Conservation (phyloP, 2,113 vertebrate genomes). For the Mobula hypostoma region DNA sequence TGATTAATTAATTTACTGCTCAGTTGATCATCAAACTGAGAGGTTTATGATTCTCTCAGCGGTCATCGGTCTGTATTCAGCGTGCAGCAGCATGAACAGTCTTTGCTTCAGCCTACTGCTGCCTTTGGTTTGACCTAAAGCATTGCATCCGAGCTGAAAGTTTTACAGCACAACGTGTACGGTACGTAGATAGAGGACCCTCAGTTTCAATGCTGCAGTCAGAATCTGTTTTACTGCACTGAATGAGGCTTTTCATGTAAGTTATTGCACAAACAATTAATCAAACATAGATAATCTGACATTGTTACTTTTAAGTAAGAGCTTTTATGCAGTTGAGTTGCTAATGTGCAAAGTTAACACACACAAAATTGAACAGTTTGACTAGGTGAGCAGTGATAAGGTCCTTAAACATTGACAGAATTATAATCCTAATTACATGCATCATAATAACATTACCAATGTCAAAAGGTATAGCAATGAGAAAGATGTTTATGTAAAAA, state of each 20-base stretch:
- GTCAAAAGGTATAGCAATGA: not conserved
- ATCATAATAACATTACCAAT: conserved; percentile 5
- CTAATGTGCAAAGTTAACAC: conserved; percentile 2
- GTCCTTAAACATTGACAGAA: not conserved
- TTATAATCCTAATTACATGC: not conserved
- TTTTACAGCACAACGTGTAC: conserved; percentile 42
- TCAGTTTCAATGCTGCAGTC: not conserved
- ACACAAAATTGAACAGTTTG: not conserved
- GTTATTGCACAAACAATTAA: conserved; percentile 42
- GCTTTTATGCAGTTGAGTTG: not conserved
- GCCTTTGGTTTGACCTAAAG: conserved; percentile 80
- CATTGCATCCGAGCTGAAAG: conserved; percentile 46
- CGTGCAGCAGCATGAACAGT: conserved; percentile 56
- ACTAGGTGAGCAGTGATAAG: not conserved
- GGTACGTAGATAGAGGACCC: conserved; percentile 37
- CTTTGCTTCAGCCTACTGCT: conserved; percentile 56
- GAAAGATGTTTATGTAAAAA: conserved; percentile 28
- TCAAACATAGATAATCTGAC: conserved; percentile 43
- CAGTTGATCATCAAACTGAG: conserved; percentile 92
- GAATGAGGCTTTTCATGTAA: conserved; percentile 41
- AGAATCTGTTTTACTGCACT: not conserved
- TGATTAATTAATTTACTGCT: conserved; percentile 99
- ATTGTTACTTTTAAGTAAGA: conserved; percentile 34
- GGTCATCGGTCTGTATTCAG: conserved; percentile 68
- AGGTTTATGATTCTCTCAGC: conserved; percentile 92